phyloP scores from a whole-genome alignment of 2,888 invertebrate species.

The Hemithea aestivaria region DNA sequence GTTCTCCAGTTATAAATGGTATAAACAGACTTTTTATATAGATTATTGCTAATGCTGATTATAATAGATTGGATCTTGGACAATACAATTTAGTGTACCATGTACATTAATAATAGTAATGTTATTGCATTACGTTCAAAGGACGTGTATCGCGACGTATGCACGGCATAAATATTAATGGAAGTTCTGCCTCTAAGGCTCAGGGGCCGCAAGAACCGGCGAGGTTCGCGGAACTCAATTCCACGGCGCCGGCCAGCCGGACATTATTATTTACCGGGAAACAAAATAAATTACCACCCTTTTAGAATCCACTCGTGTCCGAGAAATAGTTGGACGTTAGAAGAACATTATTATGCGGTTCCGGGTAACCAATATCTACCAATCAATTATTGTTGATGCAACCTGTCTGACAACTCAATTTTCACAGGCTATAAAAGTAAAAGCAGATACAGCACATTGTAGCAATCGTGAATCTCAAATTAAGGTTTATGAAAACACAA shows the following conservation, averaged over 20 bases:
- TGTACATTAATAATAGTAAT: conserved; percentile 16
- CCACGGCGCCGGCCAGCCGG: conserved; percentile 58
- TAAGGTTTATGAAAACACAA: too few relatives aligned
- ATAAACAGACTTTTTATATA: too few relatives aligned
- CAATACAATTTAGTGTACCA: conserved; percentile 14
- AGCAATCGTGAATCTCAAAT: too few relatives aligned
- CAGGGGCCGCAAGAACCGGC: conserved; percentile 61
- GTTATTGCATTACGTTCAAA: conserved; percentile 27
- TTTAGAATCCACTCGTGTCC: conserved; percentile 43
- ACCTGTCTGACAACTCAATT: conserved; percentile 11
- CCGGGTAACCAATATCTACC: conserved; percentile 17
- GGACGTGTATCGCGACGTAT: conserved; percentile 37
- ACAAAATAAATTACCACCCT: conserved; percentile 60
- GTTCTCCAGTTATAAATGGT: too few relatives aligned
- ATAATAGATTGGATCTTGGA: too few relatives aligned
- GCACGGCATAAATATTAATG: conserved; percentile 60
- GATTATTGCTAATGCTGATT: too few relatives aligned
- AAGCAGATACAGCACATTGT: too few relatives aligned
- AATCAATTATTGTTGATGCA: conserved; percentile 13
- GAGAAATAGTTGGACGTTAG: conserved; percentile 34
- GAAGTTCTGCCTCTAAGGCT: conserved; percentile 43
- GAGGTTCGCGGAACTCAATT: conserved; percentile 66
- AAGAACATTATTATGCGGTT: conserved; percentile 23
- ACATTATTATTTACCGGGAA: conserved; percentile 55
- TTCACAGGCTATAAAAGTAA: too few relatives aligned